Conservation (phyloP, 2,888 invertebrate genomes). For the Enchytraeus crypticus region DNA sequence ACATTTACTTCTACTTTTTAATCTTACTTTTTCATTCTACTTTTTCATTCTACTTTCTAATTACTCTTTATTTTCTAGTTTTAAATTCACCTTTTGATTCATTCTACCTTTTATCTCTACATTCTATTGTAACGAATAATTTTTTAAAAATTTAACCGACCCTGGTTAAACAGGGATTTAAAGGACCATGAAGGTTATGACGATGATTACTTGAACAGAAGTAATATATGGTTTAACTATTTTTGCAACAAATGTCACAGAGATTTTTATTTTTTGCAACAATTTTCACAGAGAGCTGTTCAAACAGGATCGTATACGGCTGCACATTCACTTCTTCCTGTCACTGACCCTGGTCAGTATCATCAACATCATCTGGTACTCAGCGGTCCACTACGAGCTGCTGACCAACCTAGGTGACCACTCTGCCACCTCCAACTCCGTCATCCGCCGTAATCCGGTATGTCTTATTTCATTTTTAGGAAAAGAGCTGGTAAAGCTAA, state of each 20-base stretch:
- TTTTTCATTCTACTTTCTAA: not conserved
- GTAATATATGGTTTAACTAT: not conserved
- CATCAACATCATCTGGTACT: slow-evolving; percentile 19
- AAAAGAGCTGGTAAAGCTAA: too few relatives aligned
- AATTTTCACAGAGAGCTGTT: slow-evolving; percentile 17
- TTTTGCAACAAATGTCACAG: not conserved
- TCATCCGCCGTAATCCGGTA: slow-evolving; percentile 21
- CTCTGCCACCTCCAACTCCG: too few relatives aligned
- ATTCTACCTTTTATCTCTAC: not conserved
- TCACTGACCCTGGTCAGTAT: slow-evolving; percentile 17
- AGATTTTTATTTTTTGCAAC: not conserved
- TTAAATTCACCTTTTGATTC: not conserved
- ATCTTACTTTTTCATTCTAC: not conserved
- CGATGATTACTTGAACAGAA: not conserved
- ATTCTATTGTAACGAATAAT: too few relatives aligned
- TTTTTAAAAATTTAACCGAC: too few relatives aligned
- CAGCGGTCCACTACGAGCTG: slow-evolving; percentile 20
- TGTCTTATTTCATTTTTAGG: too few relatives aligned
- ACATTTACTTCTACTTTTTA: not conserved
- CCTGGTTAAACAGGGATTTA: too few relatives aligned
- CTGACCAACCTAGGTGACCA: slow-evolving; percentile 4
- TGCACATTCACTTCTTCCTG: slow-evolving; percentile 23
- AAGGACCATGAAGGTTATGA: too few relatives aligned
- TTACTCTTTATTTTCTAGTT: too few relatives aligned
- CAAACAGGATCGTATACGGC: slow-evolving; percentile 18